Conservation (phyloP, 2,113 vertebrate species). For the Mirza zaza region DNA sequence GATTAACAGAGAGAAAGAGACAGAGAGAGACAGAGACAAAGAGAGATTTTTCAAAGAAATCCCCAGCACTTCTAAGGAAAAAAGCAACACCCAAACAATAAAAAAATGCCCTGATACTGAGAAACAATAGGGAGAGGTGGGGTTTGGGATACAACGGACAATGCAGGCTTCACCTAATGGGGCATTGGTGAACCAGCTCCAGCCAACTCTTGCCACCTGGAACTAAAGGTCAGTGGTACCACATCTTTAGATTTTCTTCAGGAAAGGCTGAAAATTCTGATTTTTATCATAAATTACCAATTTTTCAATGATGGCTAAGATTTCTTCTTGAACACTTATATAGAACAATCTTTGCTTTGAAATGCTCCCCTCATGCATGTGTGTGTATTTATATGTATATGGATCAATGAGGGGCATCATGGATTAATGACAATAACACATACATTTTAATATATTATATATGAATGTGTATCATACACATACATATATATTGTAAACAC, state of each 20-base stretch:
- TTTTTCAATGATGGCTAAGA: conserved; percentile 2
- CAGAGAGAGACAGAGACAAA: not conserved
- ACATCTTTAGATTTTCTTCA: not conserved
- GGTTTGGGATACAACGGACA: not conserved
- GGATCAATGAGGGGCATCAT: too few relatives aligned
- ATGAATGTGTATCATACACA: not conserved
- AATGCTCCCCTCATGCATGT: not conserved
- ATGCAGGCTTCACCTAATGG: accelerated
- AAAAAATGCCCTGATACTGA: not conserved
- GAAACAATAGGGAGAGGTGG: not conserved
- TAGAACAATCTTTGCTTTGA: not conserved
- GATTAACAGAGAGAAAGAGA: not conserved
- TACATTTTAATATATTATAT: not conserved
- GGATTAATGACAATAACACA: too few relatives aligned
- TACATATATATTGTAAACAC: not conserved
- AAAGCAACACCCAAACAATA: not conserved
- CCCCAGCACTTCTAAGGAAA: not conserved
- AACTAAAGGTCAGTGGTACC: not conserved
- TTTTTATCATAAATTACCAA: not conserved
- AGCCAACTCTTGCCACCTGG: not conserved
- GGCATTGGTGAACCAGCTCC: too few relatives aligned
- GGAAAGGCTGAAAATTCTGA: not conserved
- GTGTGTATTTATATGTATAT: not conserved
- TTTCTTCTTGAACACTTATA: not conserved
- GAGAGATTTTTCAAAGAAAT: not conserved